Base-by-base conservation (phyloP, 1,140 invertebrate genomes). In the Amphibalanus amphitrite region DNA sequence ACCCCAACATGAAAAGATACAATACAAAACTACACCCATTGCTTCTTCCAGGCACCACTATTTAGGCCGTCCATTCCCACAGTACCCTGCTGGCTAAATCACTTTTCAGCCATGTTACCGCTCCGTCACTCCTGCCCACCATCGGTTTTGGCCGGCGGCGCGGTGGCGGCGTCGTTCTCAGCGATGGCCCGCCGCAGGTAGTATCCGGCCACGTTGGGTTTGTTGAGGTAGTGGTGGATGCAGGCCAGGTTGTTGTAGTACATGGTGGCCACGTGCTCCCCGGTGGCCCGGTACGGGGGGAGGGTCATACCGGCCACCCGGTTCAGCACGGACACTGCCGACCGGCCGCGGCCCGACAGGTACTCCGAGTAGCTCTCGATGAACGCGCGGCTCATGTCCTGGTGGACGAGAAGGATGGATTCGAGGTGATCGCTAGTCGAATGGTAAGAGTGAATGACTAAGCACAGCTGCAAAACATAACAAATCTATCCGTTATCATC, bases 171-270 rank as follows among this genome's bases (percentile, higher is more conserved):
- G 70, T 81, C 80, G 74, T 93, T 92, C 79, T 92, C 90, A 74
- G 87, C 85, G 13, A 95, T 78, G 67, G 93, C 91, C 81, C 89
- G 87, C 77, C 90, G 87, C 76, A 95, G 88, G 81, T 93, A 93
- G 77, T 90, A 89, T 64, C 86, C 86, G 0, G 91, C 91, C 47
- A 95, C 84, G 78, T 90, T 88, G 73, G 91, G 90, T 81, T 95
- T 94, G 10, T 89, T 88, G 76, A 94, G 85, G 29, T 90, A 88
- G 77, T 93, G 86, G 82, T 95, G 89, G 73, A 95, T 86, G 73
- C 92, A 89, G 47, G 89, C 93, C 75, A 95, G 85, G 78, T 97
- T 95, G 78, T 96, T 97, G 77, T 91, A 90, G 75, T 90, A 89
- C 75, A 91, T 86, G 67, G 91, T 85, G 68, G 84, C 82, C 23